These are phyloP conservation scores for Diogma glabrata DNA, from an alignment of 2,888 invertebrate genomes.

Conservation along the genomic window DNA sequence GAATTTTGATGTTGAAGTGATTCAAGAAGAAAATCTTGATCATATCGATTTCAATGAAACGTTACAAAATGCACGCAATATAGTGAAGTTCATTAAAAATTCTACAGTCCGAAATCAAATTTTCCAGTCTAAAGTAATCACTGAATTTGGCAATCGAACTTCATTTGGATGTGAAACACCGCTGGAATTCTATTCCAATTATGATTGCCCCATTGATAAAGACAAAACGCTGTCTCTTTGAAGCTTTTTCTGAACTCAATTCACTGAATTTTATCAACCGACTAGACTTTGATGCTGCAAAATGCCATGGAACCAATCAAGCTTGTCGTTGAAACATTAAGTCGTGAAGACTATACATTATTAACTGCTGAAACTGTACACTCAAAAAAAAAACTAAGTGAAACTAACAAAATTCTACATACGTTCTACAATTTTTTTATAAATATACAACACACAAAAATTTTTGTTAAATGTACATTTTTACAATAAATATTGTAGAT, in stretches of 20 bases:
- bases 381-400: too few relatives aligned
- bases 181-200: background rate
- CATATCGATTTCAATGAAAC: background rate
- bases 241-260: background rate
- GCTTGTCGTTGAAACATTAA: background rate
- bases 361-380: background rate
- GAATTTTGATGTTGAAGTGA: too few relatives aligned
- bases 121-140: background rate
- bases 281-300: background rate
- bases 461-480: too few relatives aligned
- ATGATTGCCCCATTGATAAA: background rate
- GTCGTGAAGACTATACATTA: background rate
- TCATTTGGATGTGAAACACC: background rate
- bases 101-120: constrained; percentile 3
- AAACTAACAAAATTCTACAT: too few relatives aligned
- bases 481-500: too few relatives aligned
- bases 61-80: background rate
- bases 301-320: background rate
- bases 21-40: too few relatives aligned
- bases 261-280: background rate
- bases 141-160: constrained; percentile 1
- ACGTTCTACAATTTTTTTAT: too few relatives aligned
- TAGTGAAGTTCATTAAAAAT: background rate
- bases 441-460: too few relatives aligned
- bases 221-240: too few relatives aligned